Conservation (phyloP, 2,797 vertebrate genomes). For the Pagetopsis macropterus region DNA sequence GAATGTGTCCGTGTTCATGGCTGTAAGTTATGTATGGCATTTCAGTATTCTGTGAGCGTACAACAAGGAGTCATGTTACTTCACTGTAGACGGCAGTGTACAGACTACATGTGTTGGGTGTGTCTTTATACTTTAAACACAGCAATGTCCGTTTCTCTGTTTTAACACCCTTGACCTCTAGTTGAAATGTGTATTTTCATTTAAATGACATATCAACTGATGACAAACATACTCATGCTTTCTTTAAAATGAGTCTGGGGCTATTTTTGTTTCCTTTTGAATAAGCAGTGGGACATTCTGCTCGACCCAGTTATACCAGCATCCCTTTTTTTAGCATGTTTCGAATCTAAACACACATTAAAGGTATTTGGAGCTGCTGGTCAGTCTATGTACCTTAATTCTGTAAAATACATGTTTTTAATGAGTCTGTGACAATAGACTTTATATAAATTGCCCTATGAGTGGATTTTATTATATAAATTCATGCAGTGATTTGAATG, state of each 20-base stretch:
- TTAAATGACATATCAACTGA: conserved; percentile 5
- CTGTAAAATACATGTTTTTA: conserved; percentile 69
- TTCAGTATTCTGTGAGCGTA: conserved; percentile 72
- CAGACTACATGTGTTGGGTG: conserved; percentile 52
- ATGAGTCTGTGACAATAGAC: conserved; percentile 50
- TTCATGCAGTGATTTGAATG: conserved; percentile 54
- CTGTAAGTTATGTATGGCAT: conserved; percentile 68
- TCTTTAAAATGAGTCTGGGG: conserved; percentile 20
- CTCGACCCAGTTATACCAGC: conserved; percentile 42
- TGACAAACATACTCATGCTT: conserved; percentile 1
- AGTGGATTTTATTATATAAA: conserved; percentile 59
- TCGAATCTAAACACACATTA: conserved; percentile 65
- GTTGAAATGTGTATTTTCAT: conserved; percentile 16
- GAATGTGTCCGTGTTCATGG: conserved; percentile 62
- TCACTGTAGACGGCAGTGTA: conserved; percentile 50
- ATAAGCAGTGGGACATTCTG: conserved; percentile 43
- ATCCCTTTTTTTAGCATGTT: conserved; percentile 61
- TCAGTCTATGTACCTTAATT: conserved; percentile 83
- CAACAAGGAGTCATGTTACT: conserved; percentile 73
- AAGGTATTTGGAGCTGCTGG: conserved; percentile 88
- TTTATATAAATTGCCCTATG: conserved; percentile 52
- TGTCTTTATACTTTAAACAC: conserved; percentile 43
- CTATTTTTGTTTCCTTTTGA: conserved; percentile 74
- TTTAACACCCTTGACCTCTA: conserved; percentile 22
- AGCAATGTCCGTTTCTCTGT: conserved; percentile 33